A percentile compares a stretch with the other conserved stretches of the same genome.
Evolutionary conservation across 1,140 invertebrate species (phyloP).

Genomic region (Argopecten irradians): DNA sequence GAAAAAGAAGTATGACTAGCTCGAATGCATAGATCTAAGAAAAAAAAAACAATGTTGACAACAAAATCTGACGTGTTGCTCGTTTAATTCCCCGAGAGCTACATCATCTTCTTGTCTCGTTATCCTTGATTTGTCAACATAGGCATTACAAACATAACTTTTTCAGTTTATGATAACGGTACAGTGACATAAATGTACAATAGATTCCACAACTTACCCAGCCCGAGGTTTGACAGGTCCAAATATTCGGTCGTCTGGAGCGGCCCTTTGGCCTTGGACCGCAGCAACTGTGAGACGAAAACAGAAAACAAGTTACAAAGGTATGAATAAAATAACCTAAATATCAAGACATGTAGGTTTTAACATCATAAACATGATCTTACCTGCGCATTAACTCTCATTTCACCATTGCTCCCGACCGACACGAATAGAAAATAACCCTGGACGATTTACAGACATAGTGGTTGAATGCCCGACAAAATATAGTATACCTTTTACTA

Average conservation of each 20-base stretch:
- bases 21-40: no score
- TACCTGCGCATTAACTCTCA: not conserved
- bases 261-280: conserved; percentile 55
- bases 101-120: no score
- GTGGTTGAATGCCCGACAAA: not conserved
- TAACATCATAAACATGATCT: not conserved
- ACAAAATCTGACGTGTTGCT: no score
- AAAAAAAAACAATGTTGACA: no score
- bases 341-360: not conserved
- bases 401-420: not conserved
- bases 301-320: not conserved
- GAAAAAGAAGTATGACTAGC: no score
- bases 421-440: not conserved
- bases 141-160: conserved; percentile 4
- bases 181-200: no score
- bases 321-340: not conserved
- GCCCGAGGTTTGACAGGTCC: conserved; percentile 65
- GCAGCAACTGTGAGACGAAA: conserved; percentile 60
- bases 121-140: not conserved
- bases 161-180: not conserved
- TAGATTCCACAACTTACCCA: conserved; percentile 58
- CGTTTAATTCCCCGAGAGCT: no score
- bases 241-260: conserved; percentile 62
- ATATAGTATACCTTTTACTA: not conserved
- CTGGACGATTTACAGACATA: not conserved